phyloP scores from a whole-genome alignment of 2,888 invertebrate genomes.

The Lepidocyrtinus sp. region DNA sequence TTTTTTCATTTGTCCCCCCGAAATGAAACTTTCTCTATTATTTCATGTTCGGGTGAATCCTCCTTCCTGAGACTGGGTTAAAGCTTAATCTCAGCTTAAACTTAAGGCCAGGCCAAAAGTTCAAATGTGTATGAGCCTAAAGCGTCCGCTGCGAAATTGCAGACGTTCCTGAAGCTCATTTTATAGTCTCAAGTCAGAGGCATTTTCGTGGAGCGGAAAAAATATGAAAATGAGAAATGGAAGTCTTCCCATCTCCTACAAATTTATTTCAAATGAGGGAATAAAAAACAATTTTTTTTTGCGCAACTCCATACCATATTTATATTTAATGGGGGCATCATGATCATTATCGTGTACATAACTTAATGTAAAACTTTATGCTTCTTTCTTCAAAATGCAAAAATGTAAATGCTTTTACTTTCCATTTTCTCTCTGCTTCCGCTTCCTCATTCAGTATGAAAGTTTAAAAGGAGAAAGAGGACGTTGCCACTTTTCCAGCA shows the following conservation, averaged over 20 bases:
- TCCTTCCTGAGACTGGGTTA: background rate
- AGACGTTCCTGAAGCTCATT: too few relatives aligned
- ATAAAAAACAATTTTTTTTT: too few relatives aligned
- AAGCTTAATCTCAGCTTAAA: background rate
- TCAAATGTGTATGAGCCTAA: too few relatives aligned
- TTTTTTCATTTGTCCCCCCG: background rate
- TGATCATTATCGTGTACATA: background rate
- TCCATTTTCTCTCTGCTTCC: background rate
- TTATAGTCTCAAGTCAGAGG: too few relatives aligned
- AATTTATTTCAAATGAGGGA: too few relatives aligned
- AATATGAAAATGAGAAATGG: too few relatives aligned
- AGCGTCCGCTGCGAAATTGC: too few relatives aligned
- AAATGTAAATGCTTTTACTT: background rate
- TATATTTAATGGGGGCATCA: background rate
- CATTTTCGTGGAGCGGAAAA: too few relatives aligned
- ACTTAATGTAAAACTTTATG: background rate
- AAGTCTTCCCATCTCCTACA: too few relatives aligned
- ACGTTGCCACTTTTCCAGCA: slow-evolving; percentile 17
- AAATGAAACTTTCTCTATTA: background rate
- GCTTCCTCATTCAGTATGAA: background rate
- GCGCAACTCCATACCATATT: too few relatives aligned
- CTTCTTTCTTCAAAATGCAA: background rate
- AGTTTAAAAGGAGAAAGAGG: too few relatives aligned
- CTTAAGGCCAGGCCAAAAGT: background rate
- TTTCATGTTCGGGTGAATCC: background rate